Evolutionary conservation across 2,888 invertebrate species (phyloP).

Genomic region (Phengaris alcon): DNA sequence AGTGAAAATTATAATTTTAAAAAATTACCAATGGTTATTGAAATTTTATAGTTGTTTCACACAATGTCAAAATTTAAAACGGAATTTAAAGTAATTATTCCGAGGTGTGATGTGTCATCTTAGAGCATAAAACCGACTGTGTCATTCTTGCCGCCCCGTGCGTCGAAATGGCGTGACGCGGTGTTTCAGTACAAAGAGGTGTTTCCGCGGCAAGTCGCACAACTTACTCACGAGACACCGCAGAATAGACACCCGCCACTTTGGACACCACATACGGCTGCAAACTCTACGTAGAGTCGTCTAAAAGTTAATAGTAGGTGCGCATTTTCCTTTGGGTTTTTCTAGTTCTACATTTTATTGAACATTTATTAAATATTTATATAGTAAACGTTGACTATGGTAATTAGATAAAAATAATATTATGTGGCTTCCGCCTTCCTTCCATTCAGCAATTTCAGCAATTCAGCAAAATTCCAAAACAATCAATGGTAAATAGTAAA

Average conservation of each 20-base stretch:
- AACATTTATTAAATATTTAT: background rate
- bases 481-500: background rate
- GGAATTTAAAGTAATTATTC: background rate
- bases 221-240: slow-evolving; percentile 64
- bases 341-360: too few relatives aligned
- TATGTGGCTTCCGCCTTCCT: background rate
- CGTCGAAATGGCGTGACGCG: slow-evolving; percentile 45
- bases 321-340: too few relatives aligned
- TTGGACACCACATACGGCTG: slow-evolving; percentile 45
- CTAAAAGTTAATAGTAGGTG: background rate
- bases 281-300: slow-evolving; percentile 17
- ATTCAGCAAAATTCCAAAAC: background rate
- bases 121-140: too few relatives aligned
- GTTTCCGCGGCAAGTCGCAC: slow-evolving; percentile 59
- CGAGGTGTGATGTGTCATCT: background rate
- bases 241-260: slow-evolving; percentile 58
- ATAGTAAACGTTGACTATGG: background rate
- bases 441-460: too few relatives aligned
- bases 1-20: background rate
- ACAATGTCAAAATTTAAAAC: background rate
- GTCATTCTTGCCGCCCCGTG: slow-evolving; percentile 42
- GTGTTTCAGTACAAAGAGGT: slow-evolving; percentile 51
- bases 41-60: background rate
- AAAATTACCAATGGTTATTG: background rate
- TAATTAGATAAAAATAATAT: background rate